Percentiles rank a stretch among this genome's conserved stretches.
These are phyloP conservation scores for Embiotoca jacksoni DNA, from an alignment of 2,113 vertebrate genomes.

Conservation along the genomic window DNA sequence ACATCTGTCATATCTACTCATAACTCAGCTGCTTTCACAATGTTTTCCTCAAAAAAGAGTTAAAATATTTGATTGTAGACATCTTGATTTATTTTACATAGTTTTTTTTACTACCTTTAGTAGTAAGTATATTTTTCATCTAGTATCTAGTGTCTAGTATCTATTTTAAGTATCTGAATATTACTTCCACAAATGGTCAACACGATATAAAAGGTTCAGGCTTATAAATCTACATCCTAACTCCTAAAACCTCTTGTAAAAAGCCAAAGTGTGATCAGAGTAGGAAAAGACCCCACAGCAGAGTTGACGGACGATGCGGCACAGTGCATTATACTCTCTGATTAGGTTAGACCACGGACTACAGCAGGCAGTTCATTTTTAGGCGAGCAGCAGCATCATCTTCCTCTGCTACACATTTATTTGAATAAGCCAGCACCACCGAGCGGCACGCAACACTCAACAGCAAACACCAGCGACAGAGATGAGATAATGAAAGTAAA, in stretches of 20 bases:
- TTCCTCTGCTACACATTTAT: conserved; percentile 63
- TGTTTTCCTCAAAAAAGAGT: too few species aligned
- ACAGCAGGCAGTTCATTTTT: conserved; percentile 70
- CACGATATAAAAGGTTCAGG: not conserved
- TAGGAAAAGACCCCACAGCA: conserved; percentile 44
- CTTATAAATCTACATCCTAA: not conserved
- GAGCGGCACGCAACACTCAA: conserved; percentile 59
- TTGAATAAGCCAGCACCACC: conserved; percentile 67
- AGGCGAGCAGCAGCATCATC: conserved; percentile 45
- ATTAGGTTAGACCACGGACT: conserved; percentile 64
- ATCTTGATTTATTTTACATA: too few species aligned
- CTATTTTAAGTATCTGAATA: not conserved
- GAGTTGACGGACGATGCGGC: conserved; percentile 33
- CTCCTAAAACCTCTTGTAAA: conserved; percentile 18
- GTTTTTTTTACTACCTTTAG: too few species aligned
- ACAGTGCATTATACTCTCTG: conserved; percentile 58
- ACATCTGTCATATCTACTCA: too few species aligned
- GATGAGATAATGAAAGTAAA: conserved; percentile 74
- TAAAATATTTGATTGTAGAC: too few species aligned
- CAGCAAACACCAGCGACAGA: conserved; percentile 52
- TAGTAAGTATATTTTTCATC: too few species aligned
- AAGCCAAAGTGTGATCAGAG: conserved; percentile 16
- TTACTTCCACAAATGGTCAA: not conserved
- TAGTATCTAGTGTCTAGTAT: too few species aligned
- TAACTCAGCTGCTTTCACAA: too few species aligned